A percentile compares a stretch with the other conserved stretches of the same genome.
Conservation (phyloP, 1,140 invertebrate genomes). For the Aphelenchoides avenae region DNA sequence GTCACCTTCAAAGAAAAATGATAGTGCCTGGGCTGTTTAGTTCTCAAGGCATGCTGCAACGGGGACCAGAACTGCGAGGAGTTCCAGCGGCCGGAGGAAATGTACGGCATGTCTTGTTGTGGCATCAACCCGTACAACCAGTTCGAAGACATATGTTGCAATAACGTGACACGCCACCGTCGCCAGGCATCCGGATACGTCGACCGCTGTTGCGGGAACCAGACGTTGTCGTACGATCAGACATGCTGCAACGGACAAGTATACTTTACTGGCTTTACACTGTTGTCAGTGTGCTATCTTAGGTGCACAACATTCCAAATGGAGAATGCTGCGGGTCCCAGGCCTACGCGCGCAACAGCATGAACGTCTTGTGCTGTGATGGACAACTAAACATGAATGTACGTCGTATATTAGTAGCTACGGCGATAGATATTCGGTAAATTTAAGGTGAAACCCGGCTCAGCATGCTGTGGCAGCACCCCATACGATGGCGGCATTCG, state of each 20-base stretch:
- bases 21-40: too few relatives aligned
- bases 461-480: constrained; percentile 25
- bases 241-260: constrained; percentile 50
- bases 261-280: too few relatives aligned
- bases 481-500: constrained; percentile 40
- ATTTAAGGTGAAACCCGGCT: constrained; percentile 29
- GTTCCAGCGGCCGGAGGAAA: constrained; percentile 40
- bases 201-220: constrained; percentile 43
- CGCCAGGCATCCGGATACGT: constrained; percentile 32
- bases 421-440: neutral
- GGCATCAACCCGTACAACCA: constrained; percentile 43
- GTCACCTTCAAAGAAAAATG: too few relatives aligned
- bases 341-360: constrained; percentile 43
- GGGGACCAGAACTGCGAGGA: constrained; percentile 37
- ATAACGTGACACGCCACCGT: constrained; percentile 41
- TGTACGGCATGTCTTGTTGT: constrained; percentile 46
- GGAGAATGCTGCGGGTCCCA: constrained; percentile 43
- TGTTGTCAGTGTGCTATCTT: too few relatives aligned
- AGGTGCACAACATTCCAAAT: constrained; percentile 46
- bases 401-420: neutral
- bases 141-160: constrained; percentile 47
- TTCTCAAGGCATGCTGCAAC: constrained; percentile 41
- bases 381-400: constrained; percentile 9
- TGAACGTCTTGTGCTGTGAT: constrained; percentile 44
- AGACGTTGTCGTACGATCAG: constrained; percentile 46